A percentile compares a stretch with the other conserved stretches of the same genome.
phyloP scores from a whole-genome alignment of 2,888 invertebrate genomes.

The Teleogryllus oceanicus region DNA sequence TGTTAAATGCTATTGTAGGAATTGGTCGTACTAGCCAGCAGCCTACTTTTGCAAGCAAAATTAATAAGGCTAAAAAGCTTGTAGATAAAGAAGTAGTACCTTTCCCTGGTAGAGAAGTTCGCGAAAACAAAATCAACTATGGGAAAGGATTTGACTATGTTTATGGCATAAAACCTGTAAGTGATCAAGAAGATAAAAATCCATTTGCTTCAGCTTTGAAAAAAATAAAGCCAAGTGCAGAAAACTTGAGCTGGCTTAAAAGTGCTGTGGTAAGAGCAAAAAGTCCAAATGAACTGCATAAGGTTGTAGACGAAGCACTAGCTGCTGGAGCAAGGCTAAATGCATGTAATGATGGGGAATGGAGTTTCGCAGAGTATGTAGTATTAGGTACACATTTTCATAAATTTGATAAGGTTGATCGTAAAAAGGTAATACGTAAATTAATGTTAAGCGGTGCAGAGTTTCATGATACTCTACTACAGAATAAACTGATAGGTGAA shows the following conservation, averaged over 20 bases:
- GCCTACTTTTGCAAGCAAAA: neutral
- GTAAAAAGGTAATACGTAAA: slow-evolving; percentile 25
- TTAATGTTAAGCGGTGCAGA: slow-evolving; percentile 26
- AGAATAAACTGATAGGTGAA: slow-evolving; percentile 28
- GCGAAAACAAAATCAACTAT: slow-evolving; percentile 6
- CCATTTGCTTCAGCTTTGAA: slow-evolving; percentile 25
- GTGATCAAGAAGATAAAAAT: neutral
- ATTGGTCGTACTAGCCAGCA: neutral
- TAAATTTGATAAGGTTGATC: slow-evolving; percentile 19
- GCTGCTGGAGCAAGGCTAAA: no score
- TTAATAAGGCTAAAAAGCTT: slow-evolving; percentile 18
- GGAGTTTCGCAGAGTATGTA: no score
- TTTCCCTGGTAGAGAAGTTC: neutral
- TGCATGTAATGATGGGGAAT: no score
- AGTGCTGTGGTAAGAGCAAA: neutral
- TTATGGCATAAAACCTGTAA: neutral
- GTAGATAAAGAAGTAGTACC: neutral
- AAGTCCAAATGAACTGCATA: no score
- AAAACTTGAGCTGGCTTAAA: slow-evolving; percentile 19
- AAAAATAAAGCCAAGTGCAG: slow-evolving; percentile 24
- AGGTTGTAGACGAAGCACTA: no score
- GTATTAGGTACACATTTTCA: neutral
- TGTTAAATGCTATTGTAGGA: slow-evolving; percentile 22
- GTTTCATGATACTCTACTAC: neutral
- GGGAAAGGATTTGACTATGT: neutral